These are phyloP conservation scores for Stenolophus ochropezus DNA, from an alignment of 2,888 invertebrate species.

Conservation along the genomic window DNA sequence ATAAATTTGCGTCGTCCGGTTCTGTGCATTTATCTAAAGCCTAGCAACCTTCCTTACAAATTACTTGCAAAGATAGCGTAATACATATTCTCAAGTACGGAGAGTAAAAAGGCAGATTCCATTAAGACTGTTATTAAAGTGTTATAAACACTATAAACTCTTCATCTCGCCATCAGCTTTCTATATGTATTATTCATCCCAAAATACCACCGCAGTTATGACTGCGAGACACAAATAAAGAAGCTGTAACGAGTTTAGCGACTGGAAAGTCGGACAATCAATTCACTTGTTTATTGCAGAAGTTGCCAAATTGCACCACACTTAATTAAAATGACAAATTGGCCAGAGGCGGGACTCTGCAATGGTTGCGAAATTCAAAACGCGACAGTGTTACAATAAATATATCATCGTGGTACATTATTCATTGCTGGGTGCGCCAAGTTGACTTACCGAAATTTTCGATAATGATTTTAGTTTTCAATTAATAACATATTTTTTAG, in stretches of 20 bases:
- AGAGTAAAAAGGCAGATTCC: not conserved
- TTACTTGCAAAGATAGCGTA: not conserved
- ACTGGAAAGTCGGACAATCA: slow-evolving; percentile 40
- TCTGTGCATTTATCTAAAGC: not conserved
- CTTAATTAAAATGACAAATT: slow-evolving; percentile 45
- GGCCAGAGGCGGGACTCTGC: too few relatives aligned
- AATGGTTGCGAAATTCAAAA: too few relatives aligned
- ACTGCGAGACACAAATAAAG: not conserved
- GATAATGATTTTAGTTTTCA: too few relatives aligned
- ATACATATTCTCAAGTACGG: not conserved
- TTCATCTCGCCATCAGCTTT: not conserved
- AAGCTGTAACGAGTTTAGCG: not conserved
- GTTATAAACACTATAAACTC: not conserved
- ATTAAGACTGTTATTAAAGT: not conserved
- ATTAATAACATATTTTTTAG: too few relatives aligned
- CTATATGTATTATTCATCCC: not conserved
- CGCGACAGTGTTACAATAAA: too few relatives aligned
- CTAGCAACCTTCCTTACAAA: not conserved
- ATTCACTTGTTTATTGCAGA: slow-evolving; percentile 1
- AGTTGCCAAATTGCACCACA: slow-evolving; percentile 11
- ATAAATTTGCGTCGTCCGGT: not conserved
- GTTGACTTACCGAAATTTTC: too few relatives aligned
- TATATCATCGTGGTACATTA: too few relatives aligned
- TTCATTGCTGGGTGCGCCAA: too few relatives aligned
- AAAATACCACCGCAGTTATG: not conserved